Evolutionary conservation across 2,888 invertebrate genomes (phyloP).

Genomic region (Drosophila mercatorum): DNA sequence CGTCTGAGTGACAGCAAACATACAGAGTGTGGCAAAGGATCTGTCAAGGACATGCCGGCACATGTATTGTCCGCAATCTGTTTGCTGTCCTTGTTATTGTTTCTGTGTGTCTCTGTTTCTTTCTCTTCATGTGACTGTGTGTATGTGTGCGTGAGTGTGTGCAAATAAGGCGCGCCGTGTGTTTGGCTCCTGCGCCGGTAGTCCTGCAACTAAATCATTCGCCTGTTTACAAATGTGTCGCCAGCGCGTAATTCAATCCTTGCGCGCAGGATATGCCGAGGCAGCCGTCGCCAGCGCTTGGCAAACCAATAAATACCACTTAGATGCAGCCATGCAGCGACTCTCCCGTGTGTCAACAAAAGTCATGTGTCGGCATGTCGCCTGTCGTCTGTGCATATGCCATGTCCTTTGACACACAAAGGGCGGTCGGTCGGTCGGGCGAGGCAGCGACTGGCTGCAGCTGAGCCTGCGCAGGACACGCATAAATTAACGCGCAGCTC

Average conservation of each 20-base stretch:
- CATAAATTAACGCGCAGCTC: constrained; percentile 66
- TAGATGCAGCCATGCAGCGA: constrained; percentile 58
- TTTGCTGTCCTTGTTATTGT: constrained; percentile 49
- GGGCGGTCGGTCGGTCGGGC: not conserved
- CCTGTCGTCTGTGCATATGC: constrained; percentile 62
- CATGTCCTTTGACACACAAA: constrained; percentile 67
- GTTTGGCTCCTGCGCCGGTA: constrained; percentile 62
- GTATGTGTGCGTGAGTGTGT: constrained; percentile 43
- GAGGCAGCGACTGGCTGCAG: constrained; percentile 49
- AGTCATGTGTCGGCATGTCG: constrained; percentile 79
- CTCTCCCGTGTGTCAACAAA: constrained; percentile 71
- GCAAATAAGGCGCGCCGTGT: constrained; percentile 72
- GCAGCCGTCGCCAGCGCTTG: constrained; percentile 74
- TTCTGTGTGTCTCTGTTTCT: constrained; percentile 5
- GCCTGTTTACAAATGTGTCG: constrained; percentile 79
- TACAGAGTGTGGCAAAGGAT: constrained; percentile 54
- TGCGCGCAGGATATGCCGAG: constrained; percentile 65
- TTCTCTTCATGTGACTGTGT: not conserved
- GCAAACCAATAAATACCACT: constrained; percentile 79
- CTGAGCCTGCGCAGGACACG: constrained; percentile 71
- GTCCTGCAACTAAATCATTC: constrained; percentile 68
- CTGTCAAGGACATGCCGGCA: constrained; percentile 27
- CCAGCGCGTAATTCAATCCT: constrained; percentile 76
- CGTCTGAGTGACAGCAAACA: constrained; percentile 63
- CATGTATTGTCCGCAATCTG: constrained; percentile 29